Conservation (phyloP, 2,888 invertebrate species). For the Thereva nobilitata region DNA sequence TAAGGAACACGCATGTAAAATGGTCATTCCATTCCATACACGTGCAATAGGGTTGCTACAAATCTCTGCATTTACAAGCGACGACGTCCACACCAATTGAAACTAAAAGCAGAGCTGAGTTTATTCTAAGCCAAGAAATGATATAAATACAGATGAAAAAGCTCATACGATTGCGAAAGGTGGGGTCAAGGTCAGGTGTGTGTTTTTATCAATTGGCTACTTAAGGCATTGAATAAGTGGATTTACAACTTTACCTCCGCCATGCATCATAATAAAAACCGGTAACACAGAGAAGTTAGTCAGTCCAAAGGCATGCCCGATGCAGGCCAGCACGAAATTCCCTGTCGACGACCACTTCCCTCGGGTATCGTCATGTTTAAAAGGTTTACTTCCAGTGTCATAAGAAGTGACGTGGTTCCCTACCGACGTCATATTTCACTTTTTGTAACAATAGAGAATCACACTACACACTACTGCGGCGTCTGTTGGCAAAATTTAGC, state of each 20-base stretch:
- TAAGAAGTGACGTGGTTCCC: slow-evolving; percentile 49
- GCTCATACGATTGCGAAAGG: no score
- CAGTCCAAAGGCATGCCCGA: slow-evolving; percentile 83
- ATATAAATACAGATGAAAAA: no score
- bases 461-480: background rate
- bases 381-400: slow-evolving; percentile 54
- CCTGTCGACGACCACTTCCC: slow-evolving; percentile 75
- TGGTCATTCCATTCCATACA: no score
- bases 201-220: no score
- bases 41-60: no score
- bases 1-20: no score
- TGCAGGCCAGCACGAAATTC: slow-evolving; percentile 79
- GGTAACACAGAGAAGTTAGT: slow-evolving; percentile 81
- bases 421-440: slow-evolving; percentile 39
- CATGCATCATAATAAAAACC: slow-evolving; percentile 49
- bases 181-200: no score
- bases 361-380: slow-evolving; percentile 54
- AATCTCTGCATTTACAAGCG: no score
- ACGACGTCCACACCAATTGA: no score
- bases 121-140: no score
- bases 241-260: slow-evolving; percentile 50
- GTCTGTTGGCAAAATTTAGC: background rate
- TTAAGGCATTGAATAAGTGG: no score
- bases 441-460: background rate
- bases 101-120: no score